Conservation (phyloP, 2,888 invertebrate species). For the Orthonevra nobilis region DNA sequence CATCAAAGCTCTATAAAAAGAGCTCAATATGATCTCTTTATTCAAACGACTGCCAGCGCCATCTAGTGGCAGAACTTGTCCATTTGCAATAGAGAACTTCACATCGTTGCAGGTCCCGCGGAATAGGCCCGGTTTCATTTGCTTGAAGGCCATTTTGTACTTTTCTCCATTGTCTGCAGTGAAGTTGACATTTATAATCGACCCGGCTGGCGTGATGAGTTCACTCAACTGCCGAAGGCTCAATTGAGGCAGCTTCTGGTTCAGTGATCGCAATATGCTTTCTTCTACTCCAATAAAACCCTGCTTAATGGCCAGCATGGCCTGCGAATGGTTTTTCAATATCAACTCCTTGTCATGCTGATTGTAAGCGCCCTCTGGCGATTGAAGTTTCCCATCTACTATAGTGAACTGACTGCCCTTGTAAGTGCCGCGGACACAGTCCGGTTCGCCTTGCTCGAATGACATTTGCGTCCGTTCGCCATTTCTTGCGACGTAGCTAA, state of each 20-base stretch:
- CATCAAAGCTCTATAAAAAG: constrained; percentile 47
- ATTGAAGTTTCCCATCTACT: constrained; percentile 14
- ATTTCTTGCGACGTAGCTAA: constrained; percentile 36
- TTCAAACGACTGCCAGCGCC: constrained; percentile 8
- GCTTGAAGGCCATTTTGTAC: constrained; percentile 46
- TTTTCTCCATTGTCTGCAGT: constrained; percentile 49
- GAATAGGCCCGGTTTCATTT: constrained; percentile 54
- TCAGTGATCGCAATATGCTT: neutral
- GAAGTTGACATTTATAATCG: constrained; percentile 48
- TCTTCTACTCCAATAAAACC: constrained; percentile 35
- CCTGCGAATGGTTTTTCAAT: constrained; percentile 39
- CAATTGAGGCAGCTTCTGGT: neutral
- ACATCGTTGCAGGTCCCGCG: constrained; percentile 38
- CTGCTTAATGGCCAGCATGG: constrained; percentile 35
- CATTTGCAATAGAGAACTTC: constrained; percentile 46
- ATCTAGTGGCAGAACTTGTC: constrained; percentile 36
- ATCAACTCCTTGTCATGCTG: constrained; percentile 34
- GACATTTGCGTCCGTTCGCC: constrained; percentile 35
- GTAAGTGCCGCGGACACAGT: constrained; percentile 11
- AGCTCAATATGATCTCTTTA: constrained; percentile 37
- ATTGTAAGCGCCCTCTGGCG: constrained; percentile 7
- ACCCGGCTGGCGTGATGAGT: constrained; percentile 22
- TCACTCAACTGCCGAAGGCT: neutral
- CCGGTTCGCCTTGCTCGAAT: constrained; percentile 38
- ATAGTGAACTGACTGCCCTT: constrained; percentile 36